Evolutionary conservation across 2,113 vertebrate species (phyloP).

Genomic region (Dicentrarchus labrax): DNA sequence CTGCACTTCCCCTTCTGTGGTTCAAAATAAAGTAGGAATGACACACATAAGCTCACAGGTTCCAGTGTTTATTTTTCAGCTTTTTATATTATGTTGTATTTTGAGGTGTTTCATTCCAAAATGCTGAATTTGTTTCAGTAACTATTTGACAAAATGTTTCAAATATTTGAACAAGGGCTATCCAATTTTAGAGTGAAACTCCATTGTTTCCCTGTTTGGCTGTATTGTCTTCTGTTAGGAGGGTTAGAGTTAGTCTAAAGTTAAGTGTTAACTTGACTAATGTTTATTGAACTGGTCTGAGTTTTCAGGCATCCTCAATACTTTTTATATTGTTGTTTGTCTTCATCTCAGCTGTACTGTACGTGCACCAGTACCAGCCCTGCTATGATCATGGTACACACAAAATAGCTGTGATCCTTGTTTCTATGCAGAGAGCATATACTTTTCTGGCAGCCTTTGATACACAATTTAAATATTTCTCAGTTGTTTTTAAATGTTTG

Average conservation of each 20-base stretch:
- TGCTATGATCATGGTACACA: background rate
- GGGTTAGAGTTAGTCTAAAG: no score
- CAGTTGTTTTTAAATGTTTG: background rate
- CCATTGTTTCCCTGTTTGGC: background rate
- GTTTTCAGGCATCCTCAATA: background rate
- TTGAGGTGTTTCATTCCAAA: background rate
- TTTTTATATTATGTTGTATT: no score
- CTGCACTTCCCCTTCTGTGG: slow-evolving; percentile 69
- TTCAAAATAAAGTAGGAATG: slow-evolving; percentile 46
- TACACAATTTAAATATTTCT: background rate
- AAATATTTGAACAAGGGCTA: background rate
- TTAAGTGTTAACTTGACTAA: no score
- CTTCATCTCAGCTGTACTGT: background rate
- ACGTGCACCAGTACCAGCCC: background rate
- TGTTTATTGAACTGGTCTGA: background rate
- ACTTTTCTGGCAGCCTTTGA: background rate
- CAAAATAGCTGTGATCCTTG: background rate
- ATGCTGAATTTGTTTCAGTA: background rate
- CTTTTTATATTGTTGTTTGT: background rate
- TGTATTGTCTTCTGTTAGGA: background rate
- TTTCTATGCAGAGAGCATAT: background rate
- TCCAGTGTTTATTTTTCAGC: background rate
- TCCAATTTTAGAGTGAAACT: background rate
- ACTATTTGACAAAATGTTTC: background rate
- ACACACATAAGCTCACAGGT: background rate